Conservation (phyloP, 2,888 invertebrate species). For the Agonopterix alstromeriana region DNA sequence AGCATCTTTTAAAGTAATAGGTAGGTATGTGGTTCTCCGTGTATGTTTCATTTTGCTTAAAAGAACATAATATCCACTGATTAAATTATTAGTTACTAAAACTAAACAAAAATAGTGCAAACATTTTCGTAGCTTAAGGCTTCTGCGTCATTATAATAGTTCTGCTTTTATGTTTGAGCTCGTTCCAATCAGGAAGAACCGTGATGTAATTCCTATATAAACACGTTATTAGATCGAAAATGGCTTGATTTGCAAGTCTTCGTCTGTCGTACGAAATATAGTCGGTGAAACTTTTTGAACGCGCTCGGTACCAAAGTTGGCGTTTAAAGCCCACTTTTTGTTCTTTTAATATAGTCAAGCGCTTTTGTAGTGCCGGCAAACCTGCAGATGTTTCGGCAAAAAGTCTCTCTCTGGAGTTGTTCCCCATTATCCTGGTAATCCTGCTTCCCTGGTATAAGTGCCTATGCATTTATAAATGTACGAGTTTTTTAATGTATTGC, state of each 20-base stretch:
- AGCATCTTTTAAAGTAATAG: too few species aligned
- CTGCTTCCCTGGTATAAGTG: neutral
- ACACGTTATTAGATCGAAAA: too few species aligned
- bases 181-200: too few species aligned
- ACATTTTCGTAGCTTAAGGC: slow-evolving; percentile 28
- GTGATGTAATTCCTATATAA: too few species aligned
- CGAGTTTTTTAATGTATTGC: too few species aligned
- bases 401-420: slow-evolving; percentile 1
- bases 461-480: too few species aligned
- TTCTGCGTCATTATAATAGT: slow-evolving; percentile 40
- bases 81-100: neutral
- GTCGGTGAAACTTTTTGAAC: slow-evolving; percentile 34
- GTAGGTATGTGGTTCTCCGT: too few species aligned
- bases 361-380: slow-evolving; percentile 23
- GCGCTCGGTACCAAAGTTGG: slow-evolving; percentile 25
- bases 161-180: slow-evolving; percentile 28
- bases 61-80: neutral
- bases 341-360: slow-evolving; percentile 28
- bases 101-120: neutral
- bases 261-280: too few species aligned
- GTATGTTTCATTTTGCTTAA: neutral
- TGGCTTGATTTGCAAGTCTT: too few species aligned
- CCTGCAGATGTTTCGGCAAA: slow-evolving; percentile 14
- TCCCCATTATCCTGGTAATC: neutral
- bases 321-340: slow-evolving; percentile 25